phyloP scores from a whole-genome alignment of 2,888 invertebrate genomes.

The Tipula lateralis region DNA sequence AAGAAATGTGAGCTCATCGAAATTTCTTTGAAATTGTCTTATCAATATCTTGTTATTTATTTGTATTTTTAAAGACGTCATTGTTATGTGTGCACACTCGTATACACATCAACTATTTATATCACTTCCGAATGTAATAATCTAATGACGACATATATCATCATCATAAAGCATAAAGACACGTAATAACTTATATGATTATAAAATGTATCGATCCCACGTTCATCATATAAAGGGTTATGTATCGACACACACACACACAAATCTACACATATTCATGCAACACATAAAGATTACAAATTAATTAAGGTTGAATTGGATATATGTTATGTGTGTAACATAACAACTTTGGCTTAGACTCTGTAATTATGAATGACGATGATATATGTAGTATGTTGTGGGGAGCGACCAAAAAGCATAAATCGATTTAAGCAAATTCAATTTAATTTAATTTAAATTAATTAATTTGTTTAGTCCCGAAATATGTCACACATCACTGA shows the following conservation, averaged over 20 bases:
- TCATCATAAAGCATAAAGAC: not conserved
- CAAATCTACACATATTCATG: too few species aligned
- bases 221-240: slow-evolving; percentile 19
- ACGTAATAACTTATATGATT: not conserved
- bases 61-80: not conserved
- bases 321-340: too few species aligned
- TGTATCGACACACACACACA: not conserved
- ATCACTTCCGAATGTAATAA: not conserved
- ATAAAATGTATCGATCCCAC: not conserved
- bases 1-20: not conserved
- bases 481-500: not conserved
- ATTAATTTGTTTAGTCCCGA: slow-evolving; percentile 24
- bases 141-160: not conserved
- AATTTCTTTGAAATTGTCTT: not conserved
- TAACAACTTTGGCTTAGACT: not conserved
- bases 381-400: not conserved
- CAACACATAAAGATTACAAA: not conserved
- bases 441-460: slow-evolving; percentile 24
- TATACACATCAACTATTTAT: not conserved
- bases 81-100: not conserved
- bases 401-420: not conserved
- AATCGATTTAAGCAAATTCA: slow-evolving; percentile 24
- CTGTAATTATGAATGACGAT: not conserved
- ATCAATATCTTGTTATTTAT: too few species aligned
- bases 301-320: not conserved